A percentile compares a stretch with the other conserved stretches of the same genome.
Conservation (phyloP, 2,113 vertebrate species). For the Rhinolophus ferrumequinum region DNA sequence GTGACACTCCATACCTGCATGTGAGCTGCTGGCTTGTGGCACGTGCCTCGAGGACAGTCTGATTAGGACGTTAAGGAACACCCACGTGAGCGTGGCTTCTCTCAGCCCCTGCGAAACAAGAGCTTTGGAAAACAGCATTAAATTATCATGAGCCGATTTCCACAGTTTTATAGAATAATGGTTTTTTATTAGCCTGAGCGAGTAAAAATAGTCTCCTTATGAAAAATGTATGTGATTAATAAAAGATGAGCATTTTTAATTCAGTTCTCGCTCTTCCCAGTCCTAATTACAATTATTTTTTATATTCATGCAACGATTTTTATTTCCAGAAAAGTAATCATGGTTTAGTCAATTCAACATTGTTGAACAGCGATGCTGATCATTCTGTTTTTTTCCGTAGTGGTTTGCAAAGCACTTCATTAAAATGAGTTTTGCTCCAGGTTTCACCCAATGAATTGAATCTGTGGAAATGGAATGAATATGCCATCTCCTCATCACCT, state of each 20-base stretch:
- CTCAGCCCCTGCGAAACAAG: background rate
- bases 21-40: background rate
- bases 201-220: slow-evolving; percentile 70
- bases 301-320: slow-evolving; percentile 52
- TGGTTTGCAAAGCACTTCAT: slow-evolving; percentile 50
- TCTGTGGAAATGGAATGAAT: background rate
- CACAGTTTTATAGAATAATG: slow-evolving; percentile 51
- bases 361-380: background rate
- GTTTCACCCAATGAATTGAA: background rate
- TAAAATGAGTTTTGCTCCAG: background rate
- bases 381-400: background rate
- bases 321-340: slow-evolving; percentile 51
- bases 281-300: slow-evolving; percentile 64
- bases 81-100: background rate
- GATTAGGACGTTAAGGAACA: background rate
- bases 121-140: background rate
- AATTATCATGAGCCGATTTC: background rate
- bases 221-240: slow-evolving; percentile 74
- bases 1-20: rapidly evolving
- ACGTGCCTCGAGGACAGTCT: rapidly evolving
- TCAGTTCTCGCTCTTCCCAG: slow-evolving; percentile 42
- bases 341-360: background rate
- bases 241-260: slow-evolving; percentile 75
- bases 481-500: background rate
- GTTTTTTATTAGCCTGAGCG: slow-evolving; percentile 40